Conservation (phyloP, 2,797 vertebrate genomes). For the Dryobates pubescens region DNA sequence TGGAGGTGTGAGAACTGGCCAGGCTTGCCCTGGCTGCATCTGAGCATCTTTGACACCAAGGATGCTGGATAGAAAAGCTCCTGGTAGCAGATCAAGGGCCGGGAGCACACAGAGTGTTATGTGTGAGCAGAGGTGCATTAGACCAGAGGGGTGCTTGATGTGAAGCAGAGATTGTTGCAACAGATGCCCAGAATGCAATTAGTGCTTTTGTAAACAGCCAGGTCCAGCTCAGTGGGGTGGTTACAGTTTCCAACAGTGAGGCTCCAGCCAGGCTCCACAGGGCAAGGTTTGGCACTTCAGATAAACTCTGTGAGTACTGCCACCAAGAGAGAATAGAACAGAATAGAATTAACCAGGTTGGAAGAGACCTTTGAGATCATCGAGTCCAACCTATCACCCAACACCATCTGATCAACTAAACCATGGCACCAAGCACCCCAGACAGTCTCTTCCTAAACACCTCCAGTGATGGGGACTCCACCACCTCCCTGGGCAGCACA, state of each 20-base stretch:
- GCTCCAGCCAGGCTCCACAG: not conserved
- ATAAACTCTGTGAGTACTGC: accelerated
- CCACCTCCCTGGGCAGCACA: no score
- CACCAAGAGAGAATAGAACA: no score
- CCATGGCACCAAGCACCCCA: no score
- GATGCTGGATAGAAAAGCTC: not conserved
- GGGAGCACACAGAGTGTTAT: accelerated
- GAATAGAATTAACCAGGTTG: no score
- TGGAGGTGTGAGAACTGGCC: accelerated
- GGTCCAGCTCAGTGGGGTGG: not conserved
- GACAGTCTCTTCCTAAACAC: no score
- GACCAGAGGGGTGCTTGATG: not conserved
- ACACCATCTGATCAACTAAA: no score
- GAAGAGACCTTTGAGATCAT: no score
- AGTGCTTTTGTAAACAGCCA: not conserved
- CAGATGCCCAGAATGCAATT: not conserved
- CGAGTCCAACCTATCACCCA: no score
- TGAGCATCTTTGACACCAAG: not conserved
- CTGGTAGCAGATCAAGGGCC: not conserved
- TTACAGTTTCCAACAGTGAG: not conserved
- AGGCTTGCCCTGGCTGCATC: not conserved
- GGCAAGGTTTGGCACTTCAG: accelerated
- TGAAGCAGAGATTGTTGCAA: not conserved
- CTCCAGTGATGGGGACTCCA: no score
- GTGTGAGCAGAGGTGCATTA: not conserved